Conservation (phyloP, 1,140 invertebrate species). For the Drosophila ercepeae region DNA sequence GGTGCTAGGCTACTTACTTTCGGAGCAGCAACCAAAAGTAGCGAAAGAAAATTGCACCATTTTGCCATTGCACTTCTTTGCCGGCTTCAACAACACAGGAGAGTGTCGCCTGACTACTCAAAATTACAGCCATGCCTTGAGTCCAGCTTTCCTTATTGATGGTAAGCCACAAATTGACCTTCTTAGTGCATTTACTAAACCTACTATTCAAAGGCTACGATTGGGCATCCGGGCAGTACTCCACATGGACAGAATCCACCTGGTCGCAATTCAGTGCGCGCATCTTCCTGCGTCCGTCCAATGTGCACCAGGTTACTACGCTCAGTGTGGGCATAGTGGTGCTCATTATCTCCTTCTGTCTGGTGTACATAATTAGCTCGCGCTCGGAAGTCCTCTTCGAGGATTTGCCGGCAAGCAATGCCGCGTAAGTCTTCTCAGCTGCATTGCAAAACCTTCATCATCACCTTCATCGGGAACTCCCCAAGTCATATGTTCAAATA, state of each 20-base stretch:
- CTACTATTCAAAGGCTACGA: conserved; percentile 88
- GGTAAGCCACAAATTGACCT: conserved; percentile 83
- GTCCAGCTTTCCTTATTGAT: conserved; percentile 91
- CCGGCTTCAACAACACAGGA: conserved; percentile 87
- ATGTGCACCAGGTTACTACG: conserved; percentile 87
- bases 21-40: conserved; percentile 39
- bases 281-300: conserved; percentile 92
- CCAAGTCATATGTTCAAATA: not conserved
- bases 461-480: not conserved
- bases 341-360: conserved; percentile 87
- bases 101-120: conserved; percentile 90
- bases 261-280: conserved; percentile 90
- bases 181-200: not conserved
- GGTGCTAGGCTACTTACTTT: conserved; percentile 71
- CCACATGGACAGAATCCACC: conserved; percentile 96
- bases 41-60: conserved; percentile 62
- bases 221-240: conserved; percentile 90
- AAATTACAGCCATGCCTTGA: conserved; percentile 89
- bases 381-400: conserved; percentile 87
- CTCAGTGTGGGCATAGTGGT: conserved; percentile 87
- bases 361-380: conserved; percentile 89
- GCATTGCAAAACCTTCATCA: not conserved
- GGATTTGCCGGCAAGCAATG: conserved; percentile 74
- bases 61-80: conserved; percentile 85
- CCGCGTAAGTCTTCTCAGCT: conserved; percentile 68